A percentile compares a stretch with the other conserved stretches of the same genome.
phyloP scores from a whole-genome alignment of 2,113 vertebrate species.

The Hippocampus zosterae region DNA sequence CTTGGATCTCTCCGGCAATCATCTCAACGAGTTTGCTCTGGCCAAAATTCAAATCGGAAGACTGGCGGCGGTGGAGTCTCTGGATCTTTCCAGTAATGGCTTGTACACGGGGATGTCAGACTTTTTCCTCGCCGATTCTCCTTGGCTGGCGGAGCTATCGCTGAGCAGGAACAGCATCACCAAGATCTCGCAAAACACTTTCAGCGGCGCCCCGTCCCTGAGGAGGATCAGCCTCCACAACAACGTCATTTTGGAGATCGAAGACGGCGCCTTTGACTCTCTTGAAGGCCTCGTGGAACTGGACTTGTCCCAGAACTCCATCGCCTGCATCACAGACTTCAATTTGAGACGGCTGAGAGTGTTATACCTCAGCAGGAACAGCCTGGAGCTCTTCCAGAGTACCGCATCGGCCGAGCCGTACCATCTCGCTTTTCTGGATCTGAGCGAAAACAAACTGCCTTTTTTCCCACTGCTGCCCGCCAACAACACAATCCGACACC shows the following conservation, averaged over 20 bases:
- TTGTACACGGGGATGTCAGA: slow-evolving; percentile 82
- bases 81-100: slow-evolving; percentile 88
- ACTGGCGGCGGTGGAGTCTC: slow-evolving; percentile 69
- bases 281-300: slow-evolving; percentile 78
- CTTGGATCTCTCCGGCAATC: slow-evolving; percentile 83
- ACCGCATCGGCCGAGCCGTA: slow-evolving; percentile 51
- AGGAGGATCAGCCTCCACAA: slow-evolving; percentile 82
- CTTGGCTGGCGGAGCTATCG: slow-evolving; percentile 75
- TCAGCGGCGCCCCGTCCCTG: slow-evolving; percentile 69
- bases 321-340: slow-evolving; percentile 90
- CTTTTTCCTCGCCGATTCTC: slow-evolving; percentile 77
- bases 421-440: slow-evolving; percentile 76
- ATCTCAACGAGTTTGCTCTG: slow-evolving; percentile 68
- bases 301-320: slow-evolving; percentile 90
- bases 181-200: slow-evolving; percentile 73
- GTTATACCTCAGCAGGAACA: slow-evolving; percentile 91
- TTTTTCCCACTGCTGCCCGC: slow-evolving; percentile 80
- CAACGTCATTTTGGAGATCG: slow-evolving; percentile 92
- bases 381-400: slow-evolving; percentile 83
- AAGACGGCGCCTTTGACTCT: slow-evolving; percentile 85
- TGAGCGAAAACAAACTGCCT: slow-evolving; percentile 86
- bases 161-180: slow-evolving; percentile 88
- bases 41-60: slow-evolving; percentile 67
- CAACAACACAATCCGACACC: slow-evolving; percentile 73
- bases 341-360: slow-evolving; percentile 78